These are phyloP conservation scores for Mylabris phalerata DNA, from an alignment of 1,140 invertebrate species.

Conservation along the genomic window DNA sequence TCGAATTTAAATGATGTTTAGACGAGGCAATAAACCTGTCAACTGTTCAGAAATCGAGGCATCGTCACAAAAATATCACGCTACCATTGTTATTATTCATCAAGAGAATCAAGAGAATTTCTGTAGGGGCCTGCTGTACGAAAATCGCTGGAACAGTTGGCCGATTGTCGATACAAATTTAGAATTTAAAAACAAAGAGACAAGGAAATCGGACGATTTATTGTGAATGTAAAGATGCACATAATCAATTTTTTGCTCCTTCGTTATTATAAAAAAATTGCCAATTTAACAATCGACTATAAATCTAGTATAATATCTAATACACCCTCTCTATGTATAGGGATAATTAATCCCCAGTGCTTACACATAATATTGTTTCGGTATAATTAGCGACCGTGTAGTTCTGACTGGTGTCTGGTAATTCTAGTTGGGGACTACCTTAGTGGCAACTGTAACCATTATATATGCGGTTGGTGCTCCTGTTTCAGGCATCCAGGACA, in stretches of 20 bases:
- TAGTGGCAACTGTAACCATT: constrained; percentile 18
- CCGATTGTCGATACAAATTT: too few species aligned
- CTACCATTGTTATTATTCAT: constrained; percentile 8
- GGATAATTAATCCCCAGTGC: constrained; percentile 34
- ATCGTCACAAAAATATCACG: constrained; percentile 77
- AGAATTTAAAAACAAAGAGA: too few species aligned
- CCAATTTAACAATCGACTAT: too few species aligned
- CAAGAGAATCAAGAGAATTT: not conserved
- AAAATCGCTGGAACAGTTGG: constrained; percentile 5
- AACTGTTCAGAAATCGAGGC: constrained; percentile 18
- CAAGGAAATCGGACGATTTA: too few species aligned
- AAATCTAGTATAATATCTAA: too few species aligned
- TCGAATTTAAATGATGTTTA: constrained; percentile 39
- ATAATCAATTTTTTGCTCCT: too few species aligned
- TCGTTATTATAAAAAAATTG: too few species aligned
- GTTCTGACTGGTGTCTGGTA: constrained; percentile 23
- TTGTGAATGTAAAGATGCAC: too few species aligned
- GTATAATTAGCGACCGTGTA: constrained; percentile 33
- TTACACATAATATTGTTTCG: constrained; percentile 37
- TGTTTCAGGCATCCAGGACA: constrained; percentile 18
- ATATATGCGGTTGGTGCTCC: constrained; percentile 20
- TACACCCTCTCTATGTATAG: constrained; percentile 29
- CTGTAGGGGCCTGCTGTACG: too few species aligned
- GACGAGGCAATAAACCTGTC: constrained; percentile 37
- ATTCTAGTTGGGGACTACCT: constrained; percentile 18